Conservation (phyloP, 2,113 vertebrate species). For the Psophia crepitans region DNA sequence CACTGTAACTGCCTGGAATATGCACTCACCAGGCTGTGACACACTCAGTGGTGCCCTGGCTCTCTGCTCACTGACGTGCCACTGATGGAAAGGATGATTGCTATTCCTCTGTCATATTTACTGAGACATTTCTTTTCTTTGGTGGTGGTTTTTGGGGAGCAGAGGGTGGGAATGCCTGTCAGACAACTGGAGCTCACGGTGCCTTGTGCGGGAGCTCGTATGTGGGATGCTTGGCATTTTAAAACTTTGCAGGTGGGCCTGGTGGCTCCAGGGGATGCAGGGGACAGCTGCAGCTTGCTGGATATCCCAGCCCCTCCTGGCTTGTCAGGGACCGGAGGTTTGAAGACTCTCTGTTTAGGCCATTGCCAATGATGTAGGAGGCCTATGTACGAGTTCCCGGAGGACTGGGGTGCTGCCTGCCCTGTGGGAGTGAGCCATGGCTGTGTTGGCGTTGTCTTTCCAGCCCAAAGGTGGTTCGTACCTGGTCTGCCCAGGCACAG, state of each 20-base stretch:
- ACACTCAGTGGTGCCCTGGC: neutral
- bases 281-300: neutral
- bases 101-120: neutral
- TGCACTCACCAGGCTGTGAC: neutral
- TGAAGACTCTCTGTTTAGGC: neutral
- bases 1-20: neutral
- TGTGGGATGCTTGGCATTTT: neutral
- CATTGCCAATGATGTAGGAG: neutral
- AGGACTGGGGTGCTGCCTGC: too few relatives aligned
- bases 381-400: accelerated
- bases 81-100: neutral
- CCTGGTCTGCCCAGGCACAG: accelerated
- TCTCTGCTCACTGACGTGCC: accelerated
- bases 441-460: neutral
- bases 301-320: neutral
- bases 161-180: neutral
- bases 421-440: neutral
- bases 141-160: neutral
- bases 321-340: neutral
- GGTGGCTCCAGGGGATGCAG: neutral
- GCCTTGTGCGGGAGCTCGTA: neutral
- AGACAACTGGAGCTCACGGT: neutral
- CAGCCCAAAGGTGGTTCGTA: neutral
- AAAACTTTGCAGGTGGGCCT: neutral
- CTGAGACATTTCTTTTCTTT: neutral